Conservation (phyloP, 2,797 vertebrate genomes). For the Nannoperca obscura region DNA sequence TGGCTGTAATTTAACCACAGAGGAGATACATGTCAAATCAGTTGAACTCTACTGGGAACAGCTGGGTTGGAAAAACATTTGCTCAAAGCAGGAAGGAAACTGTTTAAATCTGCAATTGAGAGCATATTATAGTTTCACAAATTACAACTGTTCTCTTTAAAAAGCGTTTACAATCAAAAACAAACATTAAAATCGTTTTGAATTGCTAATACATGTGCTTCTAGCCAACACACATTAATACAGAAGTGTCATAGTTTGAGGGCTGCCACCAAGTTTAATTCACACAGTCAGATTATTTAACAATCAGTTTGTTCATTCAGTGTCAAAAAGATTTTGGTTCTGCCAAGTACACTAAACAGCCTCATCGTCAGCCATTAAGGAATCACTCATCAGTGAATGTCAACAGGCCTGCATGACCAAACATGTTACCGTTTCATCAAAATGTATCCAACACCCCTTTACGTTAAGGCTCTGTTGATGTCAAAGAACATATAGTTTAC, state of each 20-base stretch:
- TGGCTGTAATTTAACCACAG: neutral
- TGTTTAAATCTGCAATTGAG: neutral
- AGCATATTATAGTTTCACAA: neutral
- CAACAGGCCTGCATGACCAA: neutral
- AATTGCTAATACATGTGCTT: conserved; percentile 27
- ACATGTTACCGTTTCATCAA: conserved; percentile 2
- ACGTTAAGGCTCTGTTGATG: conserved; percentile 3
- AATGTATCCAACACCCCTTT: conserved; percentile 53
- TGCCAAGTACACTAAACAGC: neutral
- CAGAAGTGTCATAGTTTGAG: conserved; percentile 25
- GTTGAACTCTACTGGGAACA: neutral
- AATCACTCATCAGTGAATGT: neutral
- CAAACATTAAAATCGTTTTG: neutral
- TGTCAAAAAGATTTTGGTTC: neutral
- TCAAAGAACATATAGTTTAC: conserved; percentile 32
- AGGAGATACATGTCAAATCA: neutral
- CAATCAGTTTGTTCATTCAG: neutral
- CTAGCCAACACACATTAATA: conserved; percentile 25
- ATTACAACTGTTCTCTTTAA: neutral
- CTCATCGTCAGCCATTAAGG: neutral
- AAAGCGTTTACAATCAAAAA: neutral
- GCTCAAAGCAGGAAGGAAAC: neutral
- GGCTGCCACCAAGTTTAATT: conserved; percentile 24
- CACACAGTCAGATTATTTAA: neutral
- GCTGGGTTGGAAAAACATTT: neutral